Conservation (phyloP, 2,888 invertebrate genomes). For the Chymomyza amoena region DNA sequence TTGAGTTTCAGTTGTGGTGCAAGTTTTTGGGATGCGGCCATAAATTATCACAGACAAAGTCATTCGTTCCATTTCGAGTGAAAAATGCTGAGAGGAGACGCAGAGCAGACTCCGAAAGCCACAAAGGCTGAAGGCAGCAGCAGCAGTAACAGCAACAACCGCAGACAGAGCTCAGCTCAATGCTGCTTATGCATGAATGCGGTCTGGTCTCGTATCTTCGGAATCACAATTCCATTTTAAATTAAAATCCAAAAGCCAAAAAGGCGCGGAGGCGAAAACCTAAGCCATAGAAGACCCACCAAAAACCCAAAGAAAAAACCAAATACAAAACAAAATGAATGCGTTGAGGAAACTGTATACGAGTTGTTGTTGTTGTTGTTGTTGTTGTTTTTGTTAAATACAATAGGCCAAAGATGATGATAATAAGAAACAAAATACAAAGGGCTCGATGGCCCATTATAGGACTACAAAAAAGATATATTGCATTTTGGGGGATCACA, state of each 20-base stretch:
- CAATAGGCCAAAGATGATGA: constrained; percentile 52
- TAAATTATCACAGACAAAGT: constrained; percentile 75
- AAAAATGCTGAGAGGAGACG: constrained; percentile 41
- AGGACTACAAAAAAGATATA: constrained; percentile 76
- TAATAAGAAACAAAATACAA: constrained; percentile 57
- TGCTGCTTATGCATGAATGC: constrained; percentile 1
- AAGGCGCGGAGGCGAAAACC: constrained; percentile 39
- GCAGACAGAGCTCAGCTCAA: constrained; percentile 3
- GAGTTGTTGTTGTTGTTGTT: constrained; percentile 29
- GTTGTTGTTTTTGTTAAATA: constrained; percentile 27
- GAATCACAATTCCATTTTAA: constrained; percentile 72
- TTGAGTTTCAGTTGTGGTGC: constrained; percentile 39
- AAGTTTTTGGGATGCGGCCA: constrained; percentile 58
- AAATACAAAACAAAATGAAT: constrained; percentile 38
- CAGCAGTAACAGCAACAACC: constrained; percentile 17
- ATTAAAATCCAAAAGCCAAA: constrained; percentile 53
- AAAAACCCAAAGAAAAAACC: constrained; percentile 40
- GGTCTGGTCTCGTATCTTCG: constrained; percentile 63
- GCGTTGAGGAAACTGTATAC: constrained; percentile 55
- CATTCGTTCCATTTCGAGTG: constrained; percentile 71
- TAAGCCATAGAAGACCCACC: constrained; percentile 25
- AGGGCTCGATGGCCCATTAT: constrained; percentile 70
- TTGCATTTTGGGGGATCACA: constrained; percentile 71
- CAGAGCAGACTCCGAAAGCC: constrained; percentile 13
- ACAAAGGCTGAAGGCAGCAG: constrained; percentile 33